Evolutionary conservation across 92 coral and sea anemone genomes (phyloP).

Genomic region (Phenganax marumi): DNA sequence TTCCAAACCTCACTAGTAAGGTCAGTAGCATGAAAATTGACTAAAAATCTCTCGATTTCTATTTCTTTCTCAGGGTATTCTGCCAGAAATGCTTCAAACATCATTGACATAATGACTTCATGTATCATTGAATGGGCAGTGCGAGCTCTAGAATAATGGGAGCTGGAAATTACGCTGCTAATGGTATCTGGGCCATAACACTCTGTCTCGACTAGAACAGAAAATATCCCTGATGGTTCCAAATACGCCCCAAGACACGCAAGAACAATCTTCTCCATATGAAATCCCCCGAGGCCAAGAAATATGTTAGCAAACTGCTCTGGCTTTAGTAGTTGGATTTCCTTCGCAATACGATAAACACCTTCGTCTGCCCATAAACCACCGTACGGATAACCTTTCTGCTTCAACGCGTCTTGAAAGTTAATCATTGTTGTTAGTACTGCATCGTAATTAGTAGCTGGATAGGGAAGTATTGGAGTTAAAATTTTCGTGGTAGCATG

Average conservation of each 20-base stretch:
- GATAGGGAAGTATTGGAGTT: slow-evolving; percentile 5
- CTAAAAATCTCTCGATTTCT: not conserved
- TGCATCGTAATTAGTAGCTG: slow-evolving; percentile 6
- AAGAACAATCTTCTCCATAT: not conserved
- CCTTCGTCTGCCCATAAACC: slow-evolving; percentile 6
- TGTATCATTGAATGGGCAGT: not conserved
- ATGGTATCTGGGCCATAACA: not conserved
- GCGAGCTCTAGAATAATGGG: not conserved
- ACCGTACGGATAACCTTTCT: not conserved
- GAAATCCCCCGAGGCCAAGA: slow-evolving; percentile 2
- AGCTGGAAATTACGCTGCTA: not conserved
- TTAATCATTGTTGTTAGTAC: not conserved
- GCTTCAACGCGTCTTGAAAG: too few relatives aligned
- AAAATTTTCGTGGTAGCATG: not conserved
- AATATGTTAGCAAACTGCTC: not conserved
- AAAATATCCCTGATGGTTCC: not conserved
- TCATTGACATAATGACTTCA: not conserved
- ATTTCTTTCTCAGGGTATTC: not conserved
- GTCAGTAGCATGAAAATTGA: not conserved
- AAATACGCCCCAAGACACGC: slow-evolving; percentile 3
- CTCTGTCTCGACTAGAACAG: not conserved
- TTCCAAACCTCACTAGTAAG: not conserved
- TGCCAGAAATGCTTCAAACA: not conserved
- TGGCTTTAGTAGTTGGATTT: not conserved
- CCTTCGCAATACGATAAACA: slow-evolving; percentile 7